Base-by-base conservation (phyloP, 2,888 invertebrate species). In the Nomada ruficornis region DNA sequence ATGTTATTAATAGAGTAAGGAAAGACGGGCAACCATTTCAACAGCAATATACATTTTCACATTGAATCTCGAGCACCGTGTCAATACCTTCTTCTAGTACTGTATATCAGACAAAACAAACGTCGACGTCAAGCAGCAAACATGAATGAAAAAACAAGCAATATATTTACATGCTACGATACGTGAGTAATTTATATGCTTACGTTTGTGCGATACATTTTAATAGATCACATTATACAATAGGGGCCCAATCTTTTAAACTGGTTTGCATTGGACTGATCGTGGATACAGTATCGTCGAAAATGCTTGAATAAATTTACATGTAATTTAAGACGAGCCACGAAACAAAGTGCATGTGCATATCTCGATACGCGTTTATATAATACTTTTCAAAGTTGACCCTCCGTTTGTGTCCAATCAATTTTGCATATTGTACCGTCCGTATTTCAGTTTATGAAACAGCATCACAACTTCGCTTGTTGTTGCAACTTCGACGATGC, bases 131-230 rank as follows among this genome's bases (percentile, higher is more conserved):
- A 57, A 13, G 13, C 13, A 23, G 26, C 23, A 42, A 26, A 57
- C 36, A 55, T 36, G 54, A 36, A 64, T 7, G 11, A 10, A 29
- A 75, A 67, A 13, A 36, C 20, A 62, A 69, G 15, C 42, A 77
- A 36, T 7, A 47, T 54, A 44, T 20, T 68, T 62, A 54, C 50
- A 44, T 13, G 11, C 13, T 18, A 2, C 7, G 20, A 7, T 29
- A 63, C 29, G 52, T 20, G 26, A 23, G 62, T 59, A 4, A 62
- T 70, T 42, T 62, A 59, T 42, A 47, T 80, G 81, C 87, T 90
- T 86, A 91, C 91, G 80, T 91, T 91, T 84, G 89, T 82, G 57
- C 91, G 90, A 84, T 90, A 89, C 91, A 91, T 91, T 83, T 82
- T 70, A 69, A 67, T 72, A 59, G 71, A 76, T 81, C 68, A 83